These are phyloP conservation scores for Drosophila tristis DNA, from an alignment of 1,140 invertebrate genomes.

Conservation along the genomic window DNA sequence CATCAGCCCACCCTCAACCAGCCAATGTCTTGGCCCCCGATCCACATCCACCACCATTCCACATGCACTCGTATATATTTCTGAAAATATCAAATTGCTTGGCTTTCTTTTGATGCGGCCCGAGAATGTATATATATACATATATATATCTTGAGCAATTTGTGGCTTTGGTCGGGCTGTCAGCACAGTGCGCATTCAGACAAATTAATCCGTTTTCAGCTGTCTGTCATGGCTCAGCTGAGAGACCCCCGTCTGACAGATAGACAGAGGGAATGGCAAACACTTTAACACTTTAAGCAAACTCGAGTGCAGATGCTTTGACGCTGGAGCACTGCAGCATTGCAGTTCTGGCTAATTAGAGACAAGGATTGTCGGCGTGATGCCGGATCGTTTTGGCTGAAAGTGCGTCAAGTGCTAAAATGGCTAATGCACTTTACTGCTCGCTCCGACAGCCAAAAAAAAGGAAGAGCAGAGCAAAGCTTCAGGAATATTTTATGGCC, in stretches of 20 bases:
- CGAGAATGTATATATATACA: slow-evolving; percentile 17
- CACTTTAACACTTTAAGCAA: slow-evolving; percentile 42
- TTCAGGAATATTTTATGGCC: slow-evolving; percentile 36
- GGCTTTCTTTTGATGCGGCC: slow-evolving; percentile 34
- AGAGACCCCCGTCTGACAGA: slow-evolving; percentile 3
- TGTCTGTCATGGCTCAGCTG: slow-evolving; percentile 31
- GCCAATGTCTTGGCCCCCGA: neutral
- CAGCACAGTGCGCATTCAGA: slow-evolving; percentile 38
- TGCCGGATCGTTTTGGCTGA: slow-evolving; percentile 17
- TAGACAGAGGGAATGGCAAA: slow-evolving; percentile 2
- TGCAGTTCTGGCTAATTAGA: slow-evolving; percentile 47
- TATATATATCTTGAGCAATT: slow-evolving; percentile 42
- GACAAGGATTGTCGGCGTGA: slow-evolving; percentile 4
- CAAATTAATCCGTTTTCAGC: slow-evolving; percentile 57
- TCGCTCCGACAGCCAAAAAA: slow-evolving; percentile 6
- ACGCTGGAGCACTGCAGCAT: neutral
- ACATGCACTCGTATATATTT: slow-evolving; percentile 19
- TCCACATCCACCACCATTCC: too few relatives aligned
- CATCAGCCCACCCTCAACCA: too few relatives aligned
- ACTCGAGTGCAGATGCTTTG: slow-evolving; percentile 23
- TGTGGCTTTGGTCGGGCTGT: slow-evolving; percentile 50
- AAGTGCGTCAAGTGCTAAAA: slow-evolving; percentile 43
- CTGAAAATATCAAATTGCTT: slow-evolving; percentile 50
- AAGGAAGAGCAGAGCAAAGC: neutral
- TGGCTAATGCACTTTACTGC: slow-evolving; percentile 47